Percentiles rank a stretch among this genome's conserved stretches.
These are phyloP conservation scores for Thalassophryne amazonica DNA, from an alignment of 2,797 vertebrate species.

Conservation along the genomic window DNA sequence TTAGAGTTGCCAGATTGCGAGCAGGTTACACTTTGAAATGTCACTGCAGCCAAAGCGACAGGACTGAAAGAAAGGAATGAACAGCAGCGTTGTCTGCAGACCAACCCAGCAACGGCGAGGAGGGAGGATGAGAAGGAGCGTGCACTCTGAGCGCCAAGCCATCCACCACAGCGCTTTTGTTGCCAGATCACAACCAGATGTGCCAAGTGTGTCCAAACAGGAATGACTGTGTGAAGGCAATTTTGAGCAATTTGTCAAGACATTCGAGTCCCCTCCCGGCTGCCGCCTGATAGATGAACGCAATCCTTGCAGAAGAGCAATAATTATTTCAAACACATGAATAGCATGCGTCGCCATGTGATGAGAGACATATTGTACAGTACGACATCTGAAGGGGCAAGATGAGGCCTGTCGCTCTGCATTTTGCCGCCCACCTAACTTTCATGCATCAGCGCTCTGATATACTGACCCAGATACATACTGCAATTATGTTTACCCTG, in stretches of 20 bases:
- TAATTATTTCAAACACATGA: constrained; percentile 57
- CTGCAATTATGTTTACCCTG: constrained; percentile 32
- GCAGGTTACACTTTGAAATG: constrained; percentile 56
- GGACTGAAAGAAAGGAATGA: constrained; percentile 4
- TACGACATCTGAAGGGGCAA: constrained; percentile 52
- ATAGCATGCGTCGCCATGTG: constrained; percentile 37
- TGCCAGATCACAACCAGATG: constrained; percentile 85
- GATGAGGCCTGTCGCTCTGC: constrained; percentile 60
- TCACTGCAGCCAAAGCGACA: constrained; percentile 1
- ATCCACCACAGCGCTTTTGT: constrained; percentile 74
- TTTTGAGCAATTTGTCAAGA: constrained; percentile 87
- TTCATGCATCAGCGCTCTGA: constrained; percentile 51
- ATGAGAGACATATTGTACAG: constrained; percentile 64
- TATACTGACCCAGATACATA: constrained; percentile 30
- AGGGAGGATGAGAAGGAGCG: constrained; percentile 13
- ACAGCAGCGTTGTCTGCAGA: constrained; percentile 50
- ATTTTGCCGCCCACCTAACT: constrained; percentile 58
- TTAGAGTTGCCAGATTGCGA: constrained; percentile 65
- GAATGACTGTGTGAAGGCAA: constrained; percentile 83
- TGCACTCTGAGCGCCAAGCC: constrained; percentile 61
- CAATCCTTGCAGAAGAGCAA: constrained; percentile 57
- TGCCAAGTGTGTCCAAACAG: constrained; percentile 81
- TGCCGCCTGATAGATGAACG: constrained; percentile 75
- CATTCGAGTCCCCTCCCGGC: constrained; percentile 66
- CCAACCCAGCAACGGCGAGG: constrained; percentile 35